Percentiles rank a stretch among this genome's conserved stretches.
Evolutionary conservation across 2,113 vertebrate genomes (phyloP).

Genomic region (Smithornis capensis): DNA sequence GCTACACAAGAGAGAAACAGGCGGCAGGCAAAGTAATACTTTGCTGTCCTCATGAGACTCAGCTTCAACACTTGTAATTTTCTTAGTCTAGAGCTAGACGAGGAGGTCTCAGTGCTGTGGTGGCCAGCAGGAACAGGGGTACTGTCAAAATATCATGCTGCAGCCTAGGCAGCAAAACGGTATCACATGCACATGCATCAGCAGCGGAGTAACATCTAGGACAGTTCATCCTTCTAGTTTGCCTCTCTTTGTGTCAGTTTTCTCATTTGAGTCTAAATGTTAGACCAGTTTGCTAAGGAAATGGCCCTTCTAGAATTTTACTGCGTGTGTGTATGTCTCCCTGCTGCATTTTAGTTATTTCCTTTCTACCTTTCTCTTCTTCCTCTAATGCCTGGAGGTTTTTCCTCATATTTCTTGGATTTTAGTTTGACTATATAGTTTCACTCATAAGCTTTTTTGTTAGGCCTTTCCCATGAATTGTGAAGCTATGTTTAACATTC

Average conservation of each 20-base stretch:
- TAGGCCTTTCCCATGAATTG: too few species aligned
- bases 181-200: not conserved
- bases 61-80: not conserved
- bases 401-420: too few species aligned
- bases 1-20: not conserved
- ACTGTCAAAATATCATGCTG: not conserved
- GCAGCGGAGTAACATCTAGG: not conserved
- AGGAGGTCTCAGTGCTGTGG: not conserved
- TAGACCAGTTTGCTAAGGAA: not conserved
- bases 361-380: not conserved
- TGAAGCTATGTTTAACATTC: too few species aligned
- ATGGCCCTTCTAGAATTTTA: not conserved
- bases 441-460: too few species aligned
- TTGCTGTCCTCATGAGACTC: not conserved
- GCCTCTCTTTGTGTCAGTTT: not conserved
- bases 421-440: too few species aligned
- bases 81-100: not conserved
- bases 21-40: not conserved
- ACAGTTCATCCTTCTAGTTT: not conserved
- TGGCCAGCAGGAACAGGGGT: not conserved
- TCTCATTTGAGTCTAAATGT: not conserved
- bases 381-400: too few species aligned
- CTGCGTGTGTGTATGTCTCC: not conserved
- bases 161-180: not conserved
- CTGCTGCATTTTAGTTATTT: not conserved